phyloP scores from a whole-genome alignment of 1,140 invertebrate species.

The Trachymyrmex septentrionalis region DNA sequence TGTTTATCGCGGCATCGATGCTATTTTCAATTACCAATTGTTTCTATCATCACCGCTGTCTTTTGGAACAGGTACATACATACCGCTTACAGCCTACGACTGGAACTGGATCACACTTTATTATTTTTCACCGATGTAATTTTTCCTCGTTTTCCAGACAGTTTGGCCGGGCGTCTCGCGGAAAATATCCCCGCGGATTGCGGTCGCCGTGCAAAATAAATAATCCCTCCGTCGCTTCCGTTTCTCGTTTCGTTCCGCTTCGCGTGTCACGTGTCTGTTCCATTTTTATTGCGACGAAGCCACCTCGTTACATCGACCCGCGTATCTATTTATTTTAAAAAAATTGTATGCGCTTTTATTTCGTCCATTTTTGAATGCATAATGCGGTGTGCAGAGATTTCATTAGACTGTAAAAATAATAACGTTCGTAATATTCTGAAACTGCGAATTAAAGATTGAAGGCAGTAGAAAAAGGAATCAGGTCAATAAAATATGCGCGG shows the following conservation, averaged over 20 bases:
- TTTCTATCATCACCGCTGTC: constrained; percentile 16
- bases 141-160: constrained; percentile 85
- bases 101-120: constrained; percentile 67
- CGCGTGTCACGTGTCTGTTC: constrained; percentile 65
- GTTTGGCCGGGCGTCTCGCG: constrained; percentile 77
- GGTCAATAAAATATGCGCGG: background rate
- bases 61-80: constrained; percentile 33
- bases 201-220: constrained; percentile 82
- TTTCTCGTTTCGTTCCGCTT: constrained; percentile 74
- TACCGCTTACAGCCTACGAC: constrained; percentile 27
- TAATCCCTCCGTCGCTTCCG: constrained; percentile 81
- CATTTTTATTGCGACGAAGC: constrained; percentile 68
- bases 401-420: background rate
- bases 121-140: constrained; percentile 82
- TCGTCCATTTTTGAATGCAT: constrained; percentile 20
- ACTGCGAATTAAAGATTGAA: background rate
- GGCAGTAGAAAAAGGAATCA: background rate
- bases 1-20: background rate
- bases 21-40: background rate
- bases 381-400: background rate
- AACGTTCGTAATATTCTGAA: background rate
- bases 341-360: background rate
- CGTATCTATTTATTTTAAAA: constrained; percentile 22
- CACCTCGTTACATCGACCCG: constrained; percentile 66
- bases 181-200: constrained; percentile 80